Evolutionary conservation across 2,888 invertebrate genomes (phyloP), one percentile per base, ranked within the genome.

Genomic region (Polydrusus cervinus): DNA sequence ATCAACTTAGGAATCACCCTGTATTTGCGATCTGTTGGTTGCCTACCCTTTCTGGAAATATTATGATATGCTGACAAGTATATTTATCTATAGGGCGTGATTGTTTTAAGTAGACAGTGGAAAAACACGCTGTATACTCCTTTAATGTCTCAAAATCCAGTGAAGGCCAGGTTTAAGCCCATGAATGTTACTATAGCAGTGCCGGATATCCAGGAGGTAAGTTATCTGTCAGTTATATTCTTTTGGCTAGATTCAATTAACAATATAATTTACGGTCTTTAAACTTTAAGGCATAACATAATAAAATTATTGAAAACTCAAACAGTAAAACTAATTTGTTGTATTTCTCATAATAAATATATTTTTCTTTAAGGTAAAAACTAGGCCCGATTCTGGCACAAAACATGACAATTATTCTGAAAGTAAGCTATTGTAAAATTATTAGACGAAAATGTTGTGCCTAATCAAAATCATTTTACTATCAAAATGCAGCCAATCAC

Each of bases 71-170:
- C 3, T 25, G 7, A 14, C 34, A 9, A 10, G 8, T 25, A 53
- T 30, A 11, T 53, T n/a, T 13, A 10, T 81, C 82, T 85, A 67
- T 85, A 95, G 94, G 98, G 98, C 34, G 94, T 98, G n/a, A 95
- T 98, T 84, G 98, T 98, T 30, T 89, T 98, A 69, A 97, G 97
- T 83, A 91, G 98, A 0, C 98, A 98, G 85, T 98, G 98, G 98
- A 98, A 98, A 88, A 97, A 97, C 86, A 94, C 96, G 3, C 88
- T 98, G 18, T 97, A 98, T 86, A 97, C 97, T 80, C 98, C 98
- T 0, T 89, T 97, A 78, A 89, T 98, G 49, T 64, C 76, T 10
- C 84, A 86, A 78, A 95, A 96, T 85, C 96, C 95, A 86, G 95
- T 96, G 85, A 95, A 95, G 89, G 93, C 93, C 74, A 94, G 95